Evolutionary conservation across 2,113 vertebrate species (phyloP), one percentile per base, ranked within the genome.

Genomic region (Pelecanus crispus): DNA sequence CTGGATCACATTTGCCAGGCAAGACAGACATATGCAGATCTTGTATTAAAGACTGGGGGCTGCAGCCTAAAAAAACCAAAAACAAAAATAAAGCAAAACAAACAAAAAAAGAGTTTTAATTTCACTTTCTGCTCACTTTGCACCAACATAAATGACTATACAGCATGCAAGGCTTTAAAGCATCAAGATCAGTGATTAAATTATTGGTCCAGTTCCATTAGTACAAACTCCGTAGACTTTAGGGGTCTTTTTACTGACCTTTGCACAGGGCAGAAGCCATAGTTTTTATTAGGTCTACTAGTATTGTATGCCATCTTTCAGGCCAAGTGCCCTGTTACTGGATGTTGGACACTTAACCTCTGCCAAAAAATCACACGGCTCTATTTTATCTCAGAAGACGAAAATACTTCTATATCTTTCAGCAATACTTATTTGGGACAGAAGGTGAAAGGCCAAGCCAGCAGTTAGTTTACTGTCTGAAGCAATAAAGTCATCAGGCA

Each of bases 401-500:
- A 90, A 96, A 95, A 17, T 68, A 80, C 85, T 97, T 95, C 95
- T 92, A 74, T 96, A 94, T 96, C 92, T 95, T 97, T 95, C 4
- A 3, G 92, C 95, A 86, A 66, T 86, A 94, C 67, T 95, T 95
- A 78, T 65, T 91, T 92, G 73, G 82, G 65, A 81, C 59, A 95
- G 56, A 86, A 86, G 73, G 92, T 91, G 58, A 94, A 90, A 97
- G 95, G 96, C 85, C 74, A 95, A 58, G 75, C 61, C 78, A 92
- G 72, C 49, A 86, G 67, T 82, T 92, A 88, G 67, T 67, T 94
- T 83, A 81, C 86, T 86, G 70, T 97, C 95, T 94, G 56, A 97
- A 97, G 84, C 73, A 92, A 95, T 96, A 81, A 96, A 90, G 72
- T 90, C 92, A 96, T 88, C 74, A 52, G 68, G 81, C n/a, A 59